Base-by-base conservation (phyloP, 2,113 vertebrate species). In the Nematolebias whitei region DNA sequence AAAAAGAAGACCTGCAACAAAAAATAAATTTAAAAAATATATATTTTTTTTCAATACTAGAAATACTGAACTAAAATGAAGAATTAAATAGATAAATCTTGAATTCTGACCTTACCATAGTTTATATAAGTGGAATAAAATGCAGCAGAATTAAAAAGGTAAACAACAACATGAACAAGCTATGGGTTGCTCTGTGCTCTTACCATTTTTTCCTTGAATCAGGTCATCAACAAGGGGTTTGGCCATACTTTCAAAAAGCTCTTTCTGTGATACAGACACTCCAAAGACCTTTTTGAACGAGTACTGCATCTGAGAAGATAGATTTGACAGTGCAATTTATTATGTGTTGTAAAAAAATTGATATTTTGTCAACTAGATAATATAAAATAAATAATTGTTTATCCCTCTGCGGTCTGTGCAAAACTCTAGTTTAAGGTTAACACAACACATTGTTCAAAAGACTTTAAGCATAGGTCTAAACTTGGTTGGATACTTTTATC, bases 221-320 rank as follows among this genome's bases (percentile, higher is more conserved):
- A 99, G 91, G 74, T 99, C 96, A 26, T 98, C 95, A 10, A 98
- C 95, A 9, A 99, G 92, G 19, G 95, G 94, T 50, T 92, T 95
- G 18, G 96, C 95, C 69, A 98, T 95, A 65, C 90, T 86, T 0
- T 96, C 94, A 76, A 98, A 99, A n/a, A 99, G 90, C 39, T 96
- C 89, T 48, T 88, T 93, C 84, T 99, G 98, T 18, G 81, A 91
- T 8, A 92, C 91, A 0, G 87, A 92, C 6, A 91, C 89, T 19
- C 95, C 94, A 86, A 99, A 98, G 0, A 99, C 96, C 70, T 93
- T 95, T 84, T 96, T 97, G 84, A 99, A 99, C 0, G 96, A 95
- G 83, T 97, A 98, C 64, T 98, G 98, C 0, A 91, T 97, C 98
- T 99, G 82, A 63, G 58, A 63, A 45, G 32, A 26, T 9, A 76